Evolutionary conservation across 2,113 vertebrate genomes (phyloP).

Genomic region (Tenebrosternarchus preto): DNA sequence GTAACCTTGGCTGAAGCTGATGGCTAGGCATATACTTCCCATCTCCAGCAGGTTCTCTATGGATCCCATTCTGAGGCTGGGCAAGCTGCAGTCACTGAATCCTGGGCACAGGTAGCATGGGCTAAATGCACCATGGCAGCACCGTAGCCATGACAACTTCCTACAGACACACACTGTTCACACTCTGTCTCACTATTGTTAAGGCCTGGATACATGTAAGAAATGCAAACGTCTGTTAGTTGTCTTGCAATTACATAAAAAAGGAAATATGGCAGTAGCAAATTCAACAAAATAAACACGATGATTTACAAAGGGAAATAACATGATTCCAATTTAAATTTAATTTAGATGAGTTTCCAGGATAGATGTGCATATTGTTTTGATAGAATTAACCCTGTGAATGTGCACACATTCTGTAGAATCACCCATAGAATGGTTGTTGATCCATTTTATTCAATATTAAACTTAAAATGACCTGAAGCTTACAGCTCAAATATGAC

Average conservation of each 20-base stretch:
- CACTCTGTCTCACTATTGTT: neutral
- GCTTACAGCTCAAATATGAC: neutral
- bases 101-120: neutral
- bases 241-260: neutral
- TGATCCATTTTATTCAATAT: constrained; percentile 7
- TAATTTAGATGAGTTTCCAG: neutral
- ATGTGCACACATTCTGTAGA: neutral
- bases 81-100: constrained; percentile 14
- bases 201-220: neutral
- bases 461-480: neutral
- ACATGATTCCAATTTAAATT: neutral
- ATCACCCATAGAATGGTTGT: neutral
- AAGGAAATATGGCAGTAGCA: neutral
- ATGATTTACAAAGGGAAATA: neutral
- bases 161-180: constrained; percentile 2
- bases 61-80: constrained; percentile 11
- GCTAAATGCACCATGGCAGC: neutral
- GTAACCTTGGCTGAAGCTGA: constrained; percentile 63
- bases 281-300: neutral
- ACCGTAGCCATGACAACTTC: neutral
- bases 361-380: constrained; percentile 1
- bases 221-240: neutral
- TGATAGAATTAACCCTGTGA: neutral
- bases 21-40: constrained; percentile 66
- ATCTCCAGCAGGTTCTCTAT: constrained; percentile 42